Base-by-base conservation (phyloP, 2,797 vertebrate genomes). In the Lycodopsis pacificus region DNA sequence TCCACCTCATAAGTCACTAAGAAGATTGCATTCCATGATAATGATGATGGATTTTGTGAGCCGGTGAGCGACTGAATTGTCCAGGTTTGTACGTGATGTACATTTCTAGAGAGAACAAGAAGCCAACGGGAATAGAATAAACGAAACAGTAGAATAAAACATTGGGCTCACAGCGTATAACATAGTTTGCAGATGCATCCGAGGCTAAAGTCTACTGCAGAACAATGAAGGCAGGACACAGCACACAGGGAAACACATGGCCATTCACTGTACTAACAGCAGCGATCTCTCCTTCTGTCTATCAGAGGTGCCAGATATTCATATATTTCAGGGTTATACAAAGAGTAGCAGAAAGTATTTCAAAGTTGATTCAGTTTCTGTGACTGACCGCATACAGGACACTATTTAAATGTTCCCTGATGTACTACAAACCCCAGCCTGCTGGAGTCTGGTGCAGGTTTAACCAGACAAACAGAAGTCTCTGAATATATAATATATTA, bases 101-200 rank as follows among this genome's bases (percentile, higher is more conserved):
- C n/a, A 71, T 58, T 69, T 81, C 61, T 51, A 34, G 59, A 63
- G 42, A 73, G 40, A 73, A 66, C 53, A 49, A 76, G 77, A 86
- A 86, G 86, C 83, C 90, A 92, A 90, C 86, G 81, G 77, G 79
- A 77, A 65, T 72, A 63, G 38, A 19, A 65, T 32, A 30, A 30
- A 30, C 30, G 5, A 4, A 5, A 30, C 30, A 30, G 49, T 64
- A 5, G 57, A 69, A 72, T 71, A 0, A 65, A 40, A 51, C 19
- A 56, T 22, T 62, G 65, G 11, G 49, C 71, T 76, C 46, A 69
- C 71, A 64, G 72, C n/a, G 51, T 75, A 32, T 34, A 30, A 64
- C 17, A 56, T n/a, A 69, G 70, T 67, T 38, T 48, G 71, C 65
- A 79, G 80, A 69, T 73, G 17, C 62, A 66, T 27, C 66, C 25